Evolutionary conservation across 2,797 vertebrate genomes (phyloP).

Genomic region (Limnodromus scolopaceus): DNA sequence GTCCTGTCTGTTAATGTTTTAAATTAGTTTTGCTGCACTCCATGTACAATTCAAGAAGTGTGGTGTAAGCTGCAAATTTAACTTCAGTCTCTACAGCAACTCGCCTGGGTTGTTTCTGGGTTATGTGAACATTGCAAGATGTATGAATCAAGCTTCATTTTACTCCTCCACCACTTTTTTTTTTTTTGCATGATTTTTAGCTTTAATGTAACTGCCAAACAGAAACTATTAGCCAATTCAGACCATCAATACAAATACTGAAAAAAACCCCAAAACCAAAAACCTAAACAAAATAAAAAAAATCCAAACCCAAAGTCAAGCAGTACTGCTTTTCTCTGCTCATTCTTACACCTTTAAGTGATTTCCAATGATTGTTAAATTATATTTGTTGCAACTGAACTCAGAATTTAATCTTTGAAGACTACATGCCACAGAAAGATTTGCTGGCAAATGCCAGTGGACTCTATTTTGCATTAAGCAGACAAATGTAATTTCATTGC

Average conservation of each 20-base stretch:
- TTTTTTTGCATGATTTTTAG: not conserved
- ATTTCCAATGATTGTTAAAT: not conserved
- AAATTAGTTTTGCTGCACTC: not conserved
- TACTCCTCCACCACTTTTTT: not conserved
- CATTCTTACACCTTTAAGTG: not conserved
- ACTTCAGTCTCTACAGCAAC: not conserved
- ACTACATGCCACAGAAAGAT: not conserved
- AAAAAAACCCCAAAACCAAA: not conserved
- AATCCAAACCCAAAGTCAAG: not conserved
- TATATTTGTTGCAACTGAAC: not conserved
- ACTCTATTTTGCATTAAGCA: not conserved
- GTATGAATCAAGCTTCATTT: not conserved
- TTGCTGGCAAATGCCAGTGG: not conserved
- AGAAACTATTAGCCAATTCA: not conserved
- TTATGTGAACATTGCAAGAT: not conserved
- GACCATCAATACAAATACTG: not conserved
- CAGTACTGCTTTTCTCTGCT: not conserved
- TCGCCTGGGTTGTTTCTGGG: not conserved
- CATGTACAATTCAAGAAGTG: accelerated
- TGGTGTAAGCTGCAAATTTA: not conserved
- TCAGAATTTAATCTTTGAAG: not conserved
- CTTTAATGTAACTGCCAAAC: not conserved
- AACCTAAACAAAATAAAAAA: not conserved
- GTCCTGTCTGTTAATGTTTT: not conserved
- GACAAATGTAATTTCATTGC: not conserved